These are phyloP conservation scores for Struthidea cinerea DNA, from an alignment of 2,113 vertebrate species.

Conservation along the genomic window DNA sequence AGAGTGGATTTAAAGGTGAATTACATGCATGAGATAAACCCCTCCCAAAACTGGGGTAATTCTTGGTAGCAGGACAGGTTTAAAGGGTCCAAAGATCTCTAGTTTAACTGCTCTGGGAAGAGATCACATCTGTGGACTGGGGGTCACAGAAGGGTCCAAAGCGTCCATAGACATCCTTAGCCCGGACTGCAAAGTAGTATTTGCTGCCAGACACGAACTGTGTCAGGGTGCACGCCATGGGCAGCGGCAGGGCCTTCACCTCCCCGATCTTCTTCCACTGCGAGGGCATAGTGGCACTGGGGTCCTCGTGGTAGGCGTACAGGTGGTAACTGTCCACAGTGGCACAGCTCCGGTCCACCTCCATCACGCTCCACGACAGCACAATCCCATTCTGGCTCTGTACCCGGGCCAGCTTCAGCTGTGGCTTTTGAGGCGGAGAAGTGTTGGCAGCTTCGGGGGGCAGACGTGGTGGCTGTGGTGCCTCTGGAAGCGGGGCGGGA, in stretches of 20 bases:
- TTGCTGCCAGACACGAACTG: conserved; percentile 98
- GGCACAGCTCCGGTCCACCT: conserved; percentile 90
- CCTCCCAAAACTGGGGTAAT: conserved; percentile 58
- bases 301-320: conserved; percentile 88
- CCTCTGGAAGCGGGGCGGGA: conserved; percentile 77
- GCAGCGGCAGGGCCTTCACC: conserved; percentile 92
- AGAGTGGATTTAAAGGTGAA: conserved; percentile 65
- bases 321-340: conserved; percentile 95
- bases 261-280: conserved; percentile 99
- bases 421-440: conserved; percentile 81
- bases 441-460: conserved; percentile 87
- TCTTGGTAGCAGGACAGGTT: conserved; percentile 35
- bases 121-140: conserved; percentile 95
- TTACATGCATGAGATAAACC: conserved; percentile 75
- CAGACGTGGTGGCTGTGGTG: conserved; percentile 79
- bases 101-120: conserved; percentile 80
- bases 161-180: conserved; percentile 94
- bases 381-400: conserved; percentile 97
- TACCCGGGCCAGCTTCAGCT: conserved; percentile 84
- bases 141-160: conserved; percentile 97
- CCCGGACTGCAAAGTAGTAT: conserved; percentile 95
- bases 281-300: conserved; percentile 75
- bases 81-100: conserved; percentile 47
- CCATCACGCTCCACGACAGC: conserved; percentile 93
- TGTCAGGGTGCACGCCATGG: conserved; percentile 98